Conservation (phyloP, 2,113 vertebrate species). For the Colinus virginianus region DNA sequence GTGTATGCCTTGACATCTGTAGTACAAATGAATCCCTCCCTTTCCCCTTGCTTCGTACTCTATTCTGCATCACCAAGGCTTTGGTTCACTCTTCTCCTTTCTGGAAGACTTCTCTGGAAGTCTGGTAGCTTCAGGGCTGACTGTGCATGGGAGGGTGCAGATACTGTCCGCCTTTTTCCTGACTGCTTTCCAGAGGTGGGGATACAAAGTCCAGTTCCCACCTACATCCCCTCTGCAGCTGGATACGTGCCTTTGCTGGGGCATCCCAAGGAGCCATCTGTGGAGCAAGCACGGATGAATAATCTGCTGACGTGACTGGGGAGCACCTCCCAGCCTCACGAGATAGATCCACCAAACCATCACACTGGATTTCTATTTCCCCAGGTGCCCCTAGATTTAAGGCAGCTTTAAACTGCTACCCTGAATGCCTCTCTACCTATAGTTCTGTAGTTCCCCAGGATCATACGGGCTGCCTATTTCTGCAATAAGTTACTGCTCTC, state of each 20-base stretch:
- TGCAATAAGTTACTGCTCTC: background rate
- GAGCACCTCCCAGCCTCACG: background rate
- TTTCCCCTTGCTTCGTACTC: background rate
- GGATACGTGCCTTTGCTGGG: background rate
- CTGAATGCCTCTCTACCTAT: background rate
- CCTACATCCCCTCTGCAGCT: constrained; percentile 54
- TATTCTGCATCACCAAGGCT: background rate
- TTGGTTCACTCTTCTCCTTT: background rate
- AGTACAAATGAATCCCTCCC: background rate
- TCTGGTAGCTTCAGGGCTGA: constrained; percentile 54
- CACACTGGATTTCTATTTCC: background rate
- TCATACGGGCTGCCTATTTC: background rate
- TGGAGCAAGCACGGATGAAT: background rate
- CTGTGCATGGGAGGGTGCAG: constrained; percentile 28
- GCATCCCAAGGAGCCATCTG: background rate
- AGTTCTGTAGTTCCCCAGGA: background rate
- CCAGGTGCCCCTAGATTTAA: background rate
- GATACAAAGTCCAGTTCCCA: constrained; percentile 47
- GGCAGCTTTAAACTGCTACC: background rate
- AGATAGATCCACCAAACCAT: background rate
- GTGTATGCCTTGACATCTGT: background rate
- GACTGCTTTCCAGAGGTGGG: background rate
- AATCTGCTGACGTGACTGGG: background rate
- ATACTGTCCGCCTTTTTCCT: constrained; percentile 12
- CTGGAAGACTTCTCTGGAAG: background rate